These are phyloP conservation scores for Eptesicus fuscus DNA, from an alignment of 2,113 vertebrate species.

Conservation along the genomic window DNA sequence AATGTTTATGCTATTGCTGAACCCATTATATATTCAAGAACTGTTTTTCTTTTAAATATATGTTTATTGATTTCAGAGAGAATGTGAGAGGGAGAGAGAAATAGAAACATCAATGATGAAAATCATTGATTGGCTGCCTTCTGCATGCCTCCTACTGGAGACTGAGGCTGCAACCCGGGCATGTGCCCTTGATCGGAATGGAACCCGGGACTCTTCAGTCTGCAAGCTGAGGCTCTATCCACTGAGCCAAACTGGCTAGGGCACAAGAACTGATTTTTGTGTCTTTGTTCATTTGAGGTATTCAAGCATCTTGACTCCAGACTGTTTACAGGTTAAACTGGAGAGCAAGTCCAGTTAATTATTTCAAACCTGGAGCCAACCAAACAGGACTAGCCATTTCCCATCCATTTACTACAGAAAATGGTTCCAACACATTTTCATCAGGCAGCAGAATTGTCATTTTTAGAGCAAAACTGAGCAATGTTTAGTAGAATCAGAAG, in stretches of 20 bases:
- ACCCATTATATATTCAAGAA: background rate
- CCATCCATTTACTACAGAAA: slow-evolving; percentile 1
- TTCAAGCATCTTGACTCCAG: background rate
- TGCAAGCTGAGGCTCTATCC: too few relatives aligned
- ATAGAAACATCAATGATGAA: too few relatives aligned
- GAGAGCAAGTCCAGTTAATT: background rate
- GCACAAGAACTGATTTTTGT: background rate
- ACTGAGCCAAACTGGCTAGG: too few relatives aligned
- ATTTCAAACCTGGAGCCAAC: background rate
- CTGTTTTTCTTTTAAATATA: background rate
- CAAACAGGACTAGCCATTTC: background rate
- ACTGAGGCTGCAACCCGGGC: too few relatives aligned
- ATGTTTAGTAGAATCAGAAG: background rate
- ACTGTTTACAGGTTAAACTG: background rate
- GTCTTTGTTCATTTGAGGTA: background rate
- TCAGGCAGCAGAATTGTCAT: background rate
- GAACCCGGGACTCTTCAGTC: too few relatives aligned
- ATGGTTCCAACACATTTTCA: background rate
- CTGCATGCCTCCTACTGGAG: too few relatives aligned
- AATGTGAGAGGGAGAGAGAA: too few relatives aligned
- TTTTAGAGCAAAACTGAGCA: slow-evolving; percentile 11
- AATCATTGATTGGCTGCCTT: too few relatives aligned
- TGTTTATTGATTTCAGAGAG: too few relatives aligned
- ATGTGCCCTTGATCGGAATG: too few relatives aligned
- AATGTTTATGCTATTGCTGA: background rate